Base-by-base conservation (phyloP, 2,888 invertebrate species). In the Nymphalis urticae region DNA sequence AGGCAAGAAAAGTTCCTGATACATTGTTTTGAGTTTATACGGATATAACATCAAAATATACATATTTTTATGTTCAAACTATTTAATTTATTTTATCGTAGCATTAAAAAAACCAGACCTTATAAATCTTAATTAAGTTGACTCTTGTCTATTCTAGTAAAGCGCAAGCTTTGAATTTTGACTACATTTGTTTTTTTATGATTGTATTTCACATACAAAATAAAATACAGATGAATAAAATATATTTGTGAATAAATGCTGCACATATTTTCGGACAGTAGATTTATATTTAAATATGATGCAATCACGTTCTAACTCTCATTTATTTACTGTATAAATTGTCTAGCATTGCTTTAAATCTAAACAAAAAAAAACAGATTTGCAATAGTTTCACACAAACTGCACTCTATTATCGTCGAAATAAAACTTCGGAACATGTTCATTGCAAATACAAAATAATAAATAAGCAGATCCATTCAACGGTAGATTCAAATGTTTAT, bases 401-500 rank as follows among this genome's bases (percentile, higher is more conserved):
- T 19, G 53, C 53, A 42, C 6, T 36, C 58, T 42, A 50, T 64
- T 64, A 64, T 50, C 56, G 50, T 16, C 19, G 50, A 48, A 48
- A 64, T 58, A 64, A 58, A 64, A 58, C 17, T 36, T 48, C 17
- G 48, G 19, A n/a, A 61, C 61, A 13, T 48, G 42, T 64, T 50
- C 58, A 59, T 58, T 64, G 58, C 32, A 10, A 42, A 36, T 63
- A 17, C 42, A 27, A 13, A 42, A 32, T 17, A 42, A 36, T 64
- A 58, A 64, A 50, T 64, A 64, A 59, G 53, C 21, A 32, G 21
- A 51, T 19, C 53, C 36, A 19, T 58, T 19, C 42, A 19, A 17
- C 17, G 4, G 19, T 13, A 42, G 36, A 32, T 58, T 42, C 5
- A 32, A 5, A 21, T 36, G 19, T 42, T 19, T n/a, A 32, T 27